These are phyloP conservation scores for Sigmodon hispidus DNA, from an alignment of 2,113 vertebrate species.

Conservation along the genomic window DNA sequence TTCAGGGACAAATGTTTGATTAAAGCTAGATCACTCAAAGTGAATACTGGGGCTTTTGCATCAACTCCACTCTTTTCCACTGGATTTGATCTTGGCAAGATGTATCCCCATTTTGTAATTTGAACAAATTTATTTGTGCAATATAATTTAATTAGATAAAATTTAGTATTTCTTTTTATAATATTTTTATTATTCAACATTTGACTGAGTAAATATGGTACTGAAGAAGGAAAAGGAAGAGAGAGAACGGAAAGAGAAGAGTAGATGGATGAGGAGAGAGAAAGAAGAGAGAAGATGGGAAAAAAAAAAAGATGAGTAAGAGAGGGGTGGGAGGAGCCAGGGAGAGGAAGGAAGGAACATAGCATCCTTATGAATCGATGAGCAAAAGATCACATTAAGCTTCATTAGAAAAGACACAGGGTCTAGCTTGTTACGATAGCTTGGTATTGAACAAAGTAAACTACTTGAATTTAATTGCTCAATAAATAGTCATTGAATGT, in stretches of 20 bases:
- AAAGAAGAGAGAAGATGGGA: no score
- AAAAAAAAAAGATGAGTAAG: not conserved
- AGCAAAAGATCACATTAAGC: not conserved
- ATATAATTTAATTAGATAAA: not conserved
- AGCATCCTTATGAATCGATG: no score
- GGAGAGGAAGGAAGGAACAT: no score
- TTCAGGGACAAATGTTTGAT: fast-evolving
- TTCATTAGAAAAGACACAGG: not conserved
- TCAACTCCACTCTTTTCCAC: not conserved
- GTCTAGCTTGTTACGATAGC: fast-evolving
- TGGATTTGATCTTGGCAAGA: not conserved
- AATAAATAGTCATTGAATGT: not conserved
- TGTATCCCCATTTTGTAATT: not conserved
- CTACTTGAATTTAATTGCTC: not conserved
- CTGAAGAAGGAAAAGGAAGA: not conserved
- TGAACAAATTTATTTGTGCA: not conserved
- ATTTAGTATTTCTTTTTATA: no score
- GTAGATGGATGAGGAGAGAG: no score
- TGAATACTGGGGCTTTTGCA: not conserved
- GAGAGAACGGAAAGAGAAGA: not conserved
- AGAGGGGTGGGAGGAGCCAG: no score
- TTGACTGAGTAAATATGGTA: not conserved
- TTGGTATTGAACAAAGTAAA: not conserved
- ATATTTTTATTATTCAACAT: not conserved
- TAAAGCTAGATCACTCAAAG: no score